Base-by-base conservation (phyloP, 2,797 vertebrate genomes). In the Eulemur albifrons region DNA sequence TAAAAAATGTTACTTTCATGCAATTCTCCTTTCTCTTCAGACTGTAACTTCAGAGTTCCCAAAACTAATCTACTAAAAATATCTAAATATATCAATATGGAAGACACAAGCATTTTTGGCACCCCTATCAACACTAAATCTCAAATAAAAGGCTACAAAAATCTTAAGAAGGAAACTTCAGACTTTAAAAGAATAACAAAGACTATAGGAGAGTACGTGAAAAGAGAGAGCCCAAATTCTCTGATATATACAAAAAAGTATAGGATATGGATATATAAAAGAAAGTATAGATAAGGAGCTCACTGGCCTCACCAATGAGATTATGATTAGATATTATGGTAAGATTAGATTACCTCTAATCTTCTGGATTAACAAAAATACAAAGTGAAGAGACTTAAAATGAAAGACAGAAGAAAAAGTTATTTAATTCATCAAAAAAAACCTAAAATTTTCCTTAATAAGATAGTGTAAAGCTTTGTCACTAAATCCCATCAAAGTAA, bases 1-100 rank as follows among this genome's bases (percentile, higher is more conserved):
- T 50, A 86, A 96, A 96, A 88, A 89, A 52, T 50, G 61, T 38
- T 87, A 77, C 25, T 93, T 84, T 45, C 63, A 88, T 18, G 38
- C 48, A 83, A 72, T 93, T 40, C 38, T 81, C 50, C n/a, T 65
- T 61, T 75, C 32, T 85, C 75, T 70, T 48, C 8, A 76, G 48
- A 63, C 59, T 85, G 0, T 76, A 81, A 93, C 32, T 82, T 70
- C 13, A 40, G 25, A 80, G 32, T 79, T 83, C 54, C 48, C 70
- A 13, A 90, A 93, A 91, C 27, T 40, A 91, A 59, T 27, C 23
- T 70, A 84, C 48, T 87, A 67, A 59, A 59, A 61, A 72, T 63
- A 87, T 59, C 30, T 84, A 89, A 96, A 69, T 43, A 79, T 3
- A 4, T 8, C 7, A 40, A 52, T 8, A 87, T 1, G 14, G 32